phyloP scores from a whole-genome alignment of 64 coral and sea anemone genomes.

The Dendronephthya gigantea region DNA sequence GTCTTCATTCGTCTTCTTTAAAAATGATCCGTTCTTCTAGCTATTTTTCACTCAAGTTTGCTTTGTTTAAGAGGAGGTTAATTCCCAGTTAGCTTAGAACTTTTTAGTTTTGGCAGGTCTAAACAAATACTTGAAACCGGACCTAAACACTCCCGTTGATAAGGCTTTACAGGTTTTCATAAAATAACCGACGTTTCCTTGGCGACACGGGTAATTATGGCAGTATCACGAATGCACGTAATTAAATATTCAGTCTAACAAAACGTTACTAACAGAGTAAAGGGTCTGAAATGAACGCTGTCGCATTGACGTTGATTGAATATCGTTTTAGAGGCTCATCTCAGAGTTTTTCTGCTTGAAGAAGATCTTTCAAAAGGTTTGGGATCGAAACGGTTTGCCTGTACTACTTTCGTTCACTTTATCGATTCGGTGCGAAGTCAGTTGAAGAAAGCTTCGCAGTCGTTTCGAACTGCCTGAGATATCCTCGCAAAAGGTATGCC shows the following conservation, averaged over 20 bases:
- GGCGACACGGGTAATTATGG: not conserved
- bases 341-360: not conserved
- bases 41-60: not conserved
- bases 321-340: not conserved
- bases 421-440: too few relatives aligned
- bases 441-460: too few relatives aligned
- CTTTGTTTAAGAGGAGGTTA: not conserved
- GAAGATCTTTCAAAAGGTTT: not conserved
- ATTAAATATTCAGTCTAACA: slow-evolving; percentile 15
- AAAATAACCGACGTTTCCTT: not conserved
- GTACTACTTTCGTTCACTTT: not conserved
- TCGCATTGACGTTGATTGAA: not conserved
- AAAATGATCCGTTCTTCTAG: not conserved
- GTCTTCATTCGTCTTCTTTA: not conserved
- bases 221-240: not conserved
- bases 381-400: not conserved
- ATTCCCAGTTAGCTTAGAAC: not conserved
- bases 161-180: not conserved
- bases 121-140: not conserved
- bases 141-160: not conserved
- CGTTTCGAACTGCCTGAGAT: too few relatives aligned
- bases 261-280: not conserved
- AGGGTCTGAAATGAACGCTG: not conserved
- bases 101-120: not conserved
- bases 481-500: not conserved